phyloP scores from a whole-genome alignment of 2,113 vertebrate species.

The Channa maculata region DNA sequence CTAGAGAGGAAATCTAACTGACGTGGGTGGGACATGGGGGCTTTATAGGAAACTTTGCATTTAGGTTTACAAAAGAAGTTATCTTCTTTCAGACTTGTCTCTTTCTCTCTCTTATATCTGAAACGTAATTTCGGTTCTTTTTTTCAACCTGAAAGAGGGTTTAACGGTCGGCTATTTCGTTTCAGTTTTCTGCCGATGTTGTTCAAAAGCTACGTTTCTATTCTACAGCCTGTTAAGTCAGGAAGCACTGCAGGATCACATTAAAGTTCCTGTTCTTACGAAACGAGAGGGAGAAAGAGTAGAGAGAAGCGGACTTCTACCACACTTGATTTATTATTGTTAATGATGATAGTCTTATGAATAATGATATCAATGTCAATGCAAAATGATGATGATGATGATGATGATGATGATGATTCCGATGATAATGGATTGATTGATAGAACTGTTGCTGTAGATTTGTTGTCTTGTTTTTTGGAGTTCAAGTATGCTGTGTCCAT shows the following conservation, averaged over 20 bases:
- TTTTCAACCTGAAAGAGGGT: constrained; percentile 29
- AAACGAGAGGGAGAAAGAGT: constrained; percentile 55
- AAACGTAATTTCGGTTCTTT: constrained; percentile 17
- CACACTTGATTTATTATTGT: constrained; percentile 77
- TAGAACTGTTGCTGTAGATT: constrained; percentile 78
- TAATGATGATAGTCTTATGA: constrained; percentile 78
- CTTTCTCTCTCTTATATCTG: constrained; percentile 51
- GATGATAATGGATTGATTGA: constrained; percentile 66
- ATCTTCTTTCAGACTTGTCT: constrained; percentile 72
- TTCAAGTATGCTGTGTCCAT: constrained; percentile 78
- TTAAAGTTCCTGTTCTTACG: constrained; percentile 31
- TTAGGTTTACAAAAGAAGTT: constrained; percentile 78
- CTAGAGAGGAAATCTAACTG: constrained; percentile 74
- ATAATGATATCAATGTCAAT: constrained; percentile 79
- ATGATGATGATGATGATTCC: constrained; percentile 64
- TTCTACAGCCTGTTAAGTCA: constrained; percentile 30
- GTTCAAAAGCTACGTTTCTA: constrained; percentile 34
- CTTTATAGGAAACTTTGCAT: constrained; percentile 72
- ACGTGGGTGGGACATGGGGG: constrained; percentile 71
- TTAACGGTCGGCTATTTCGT: constrained; percentile 27
- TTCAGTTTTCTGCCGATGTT: constrained; percentile 7
- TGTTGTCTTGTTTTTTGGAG: constrained; percentile 79
- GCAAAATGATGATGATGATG: constrained; percentile 73
- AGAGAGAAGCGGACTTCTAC: constrained; percentile 68
- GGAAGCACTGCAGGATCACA: constrained; percentile 25